Base-by-base conservation (phyloP, 2,888 invertebrate species). In the Microctonus hyperodae region DNA sequence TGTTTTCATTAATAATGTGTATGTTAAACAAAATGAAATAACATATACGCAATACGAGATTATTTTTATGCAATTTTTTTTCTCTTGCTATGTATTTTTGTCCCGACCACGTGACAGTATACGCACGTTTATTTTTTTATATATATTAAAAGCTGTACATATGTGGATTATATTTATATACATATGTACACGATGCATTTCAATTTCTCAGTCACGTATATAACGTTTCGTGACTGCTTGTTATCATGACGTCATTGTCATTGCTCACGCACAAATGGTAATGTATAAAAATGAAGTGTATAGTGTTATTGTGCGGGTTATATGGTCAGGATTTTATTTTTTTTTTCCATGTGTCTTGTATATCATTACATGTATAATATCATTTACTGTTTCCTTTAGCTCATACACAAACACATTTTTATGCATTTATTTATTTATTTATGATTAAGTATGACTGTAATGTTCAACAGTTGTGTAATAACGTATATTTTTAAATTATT, bases 151-250 rank as follows among this genome's bases (percentile, higher is more conserved):
- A 3, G 7, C 4, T 28, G 28, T 5, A 3, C 7, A 28, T 7
- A 7, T 28, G 7, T 5, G 4, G 28, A 28, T 3, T 28, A 7
- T 28, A n/a, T n/a, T n/a, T n/a, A 7, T 28, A 28, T 28, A 28
- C 28, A 28, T 22, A n/a, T 50, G 50, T 60, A 37, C 51, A 50
- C 51, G 50, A 60, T 31, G 40, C 40, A 62, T 62, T 62, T 53
- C 40, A 44, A 62, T 62, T 62, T 33, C 51, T 56, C 67, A 67
- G 67, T 67, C 67, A 67, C 63, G 67, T 67, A 55, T 37, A 40
- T 44, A 51, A 37, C 51, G 58, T 40, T 67, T 58, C 59, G 63
- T 63, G 67, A 63, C 59, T 64, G 58, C 3, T 63, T 53, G 53
- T 11, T n/a, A 31, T 64, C 25, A 48, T 64, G 67, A 63, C 67